phyloP scores from a whole-genome alignment of 2,113 vertebrate genomes.

The Arvicanthis niloticus region DNA sequence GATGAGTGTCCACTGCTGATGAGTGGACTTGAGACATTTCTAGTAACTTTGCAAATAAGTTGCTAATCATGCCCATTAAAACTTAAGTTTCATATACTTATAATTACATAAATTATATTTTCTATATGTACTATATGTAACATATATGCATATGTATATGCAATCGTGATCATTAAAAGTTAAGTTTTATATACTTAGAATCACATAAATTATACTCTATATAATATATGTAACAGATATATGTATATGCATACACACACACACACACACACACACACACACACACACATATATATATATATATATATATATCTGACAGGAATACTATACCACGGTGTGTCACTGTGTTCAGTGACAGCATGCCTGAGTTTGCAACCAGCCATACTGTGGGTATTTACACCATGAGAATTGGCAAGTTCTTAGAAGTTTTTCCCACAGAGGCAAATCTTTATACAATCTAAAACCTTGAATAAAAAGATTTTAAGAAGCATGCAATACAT shows the following conservation, averaged over 20 bases:
- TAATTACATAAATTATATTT: not conserved
- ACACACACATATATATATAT: no score
- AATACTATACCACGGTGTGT: not conserved
- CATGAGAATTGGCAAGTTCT: not conserved
- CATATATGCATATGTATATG: no score
- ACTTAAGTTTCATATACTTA: not conserved
- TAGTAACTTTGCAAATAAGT: not conserved
- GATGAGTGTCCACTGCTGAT: not conserved
- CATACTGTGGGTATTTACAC: not conserved
- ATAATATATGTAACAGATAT: not conserved
- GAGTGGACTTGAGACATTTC: not conserved
- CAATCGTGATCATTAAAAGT: not conserved
- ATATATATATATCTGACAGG: not conserved
- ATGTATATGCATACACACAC: no score
- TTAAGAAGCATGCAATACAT: slow-evolving; percentile 48
- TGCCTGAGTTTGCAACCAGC: not conserved
- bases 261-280: no score
- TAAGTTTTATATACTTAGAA: not conserved
- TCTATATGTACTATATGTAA: not conserved
- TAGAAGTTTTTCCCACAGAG: not conserved
- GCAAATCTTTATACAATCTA: not conserved
- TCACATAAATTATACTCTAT: not conserved
- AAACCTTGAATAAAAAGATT: not conserved
- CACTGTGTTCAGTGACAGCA: not conserved
- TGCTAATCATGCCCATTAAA: not conserved